Base-by-base conservation (phyloP, 1,140 invertebrate species). In the Globodera rostochiensis region DNA sequence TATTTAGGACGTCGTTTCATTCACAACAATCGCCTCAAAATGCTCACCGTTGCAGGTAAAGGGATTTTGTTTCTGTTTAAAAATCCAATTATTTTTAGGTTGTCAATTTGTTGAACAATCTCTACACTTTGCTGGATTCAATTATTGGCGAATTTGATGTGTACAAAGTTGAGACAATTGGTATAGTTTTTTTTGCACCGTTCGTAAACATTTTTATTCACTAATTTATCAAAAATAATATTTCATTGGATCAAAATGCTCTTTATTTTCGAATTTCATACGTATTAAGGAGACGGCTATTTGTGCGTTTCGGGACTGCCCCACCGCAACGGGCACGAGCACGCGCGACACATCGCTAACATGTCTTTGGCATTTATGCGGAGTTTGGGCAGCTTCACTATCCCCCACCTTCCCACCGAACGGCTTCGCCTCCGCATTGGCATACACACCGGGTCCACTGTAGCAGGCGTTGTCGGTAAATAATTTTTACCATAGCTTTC, bases 71-170 rank as follows among this genome's bases (percentile, higher is more conserved):
- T 36, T 13, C 19, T 13, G 21, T 64, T 53, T 53, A 8, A 7
- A 53, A 82, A 53, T 79, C 19, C 15, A 49, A n/a, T 6, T 60
- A 45, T 9, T 57, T 21, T 3, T 91, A 96, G 93, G 95, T 97
- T 85, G 96, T 98, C 57, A 95, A 95, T 91, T 96, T 98, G 90
- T 92, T 98, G 77, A 97, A 97, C 91, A 95, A 96, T 91, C 92
- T 98, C 86, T 98, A 97, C 90, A 97, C 95, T 67, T 92, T 95
- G 79, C 97, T 98, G 90, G 96, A 98, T 91, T 92, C 93, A 84
- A 96, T 97, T 87, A 96, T 97, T 82, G 94, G 94, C 90, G 94
- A 94, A 79, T 97, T 96, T 90, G 95, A 97, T 90, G 96, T 97
- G 19, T 98, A 97, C 90, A 97, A 97, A 92, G 95, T 92, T 13